Base-by-base conservation (phyloP, 2,888 invertebrate genomes). In the Leucophora obtusa region DNA sequence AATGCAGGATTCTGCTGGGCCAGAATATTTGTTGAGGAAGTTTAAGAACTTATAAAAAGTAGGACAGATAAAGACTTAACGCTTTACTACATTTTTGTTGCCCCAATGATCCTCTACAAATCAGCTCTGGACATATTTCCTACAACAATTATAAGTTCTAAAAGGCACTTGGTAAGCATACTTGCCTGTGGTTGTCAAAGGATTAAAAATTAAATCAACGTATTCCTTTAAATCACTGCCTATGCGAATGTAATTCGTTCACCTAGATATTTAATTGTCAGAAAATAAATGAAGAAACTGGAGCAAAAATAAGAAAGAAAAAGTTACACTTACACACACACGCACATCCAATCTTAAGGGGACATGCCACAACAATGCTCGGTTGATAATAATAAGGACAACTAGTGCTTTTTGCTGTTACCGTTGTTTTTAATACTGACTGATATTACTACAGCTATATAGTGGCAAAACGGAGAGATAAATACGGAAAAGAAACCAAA, bases 221-320 rank as follows among this genome's bases (percentile, higher is more conserved):
- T 43, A 71, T 11, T 63, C 71, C 10, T 62, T 71, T 24, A 8
- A n/a, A 17, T 17, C 1, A 10, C 56, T 58, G 47, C 14, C 4
- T 14, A 38, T 38, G 10, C 11, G 59, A 60, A 70, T 60, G 24
- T 70, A 65, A 70, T 77, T 65, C 21, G 59, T 77, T 65, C 58
- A 70, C 51, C 76, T 77, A 65, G 51, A 77, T 78, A 78, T 78
- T 66, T 72, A 68, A 72, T 68, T 78, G 72, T 71, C 66, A 62
- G 66, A 71, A 43, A 47, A 69, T 35, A 74, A 70, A 65, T 60
- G 65, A 65, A 59, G 53, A 79, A 70, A 65, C 59, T 74, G 35
- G 58, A 79, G 59, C 43, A 69, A 58, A 51, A 51, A 50, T 38
- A 17, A 59, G 24, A 15, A 33, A 65, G 56, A 58, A 65, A 72